Conservation (phyloP, 2,113 vertebrate genomes). For the Noturus placidus region DNA sequence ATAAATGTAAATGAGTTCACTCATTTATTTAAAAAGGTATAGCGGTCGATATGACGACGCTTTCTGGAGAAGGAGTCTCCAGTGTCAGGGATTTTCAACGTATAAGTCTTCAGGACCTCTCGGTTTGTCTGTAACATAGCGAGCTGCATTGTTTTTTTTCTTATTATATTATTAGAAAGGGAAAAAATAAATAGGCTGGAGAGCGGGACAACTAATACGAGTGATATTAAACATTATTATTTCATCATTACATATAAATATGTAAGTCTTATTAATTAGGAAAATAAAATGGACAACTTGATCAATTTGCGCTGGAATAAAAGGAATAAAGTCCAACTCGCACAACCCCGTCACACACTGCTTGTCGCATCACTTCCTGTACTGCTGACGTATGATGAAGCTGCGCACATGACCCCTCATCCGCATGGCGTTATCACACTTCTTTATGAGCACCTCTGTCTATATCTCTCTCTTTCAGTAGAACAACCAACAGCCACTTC, state of each 20-base stretch:
- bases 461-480: not conserved
- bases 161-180: not conserved
- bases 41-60: not conserved
- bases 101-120: not conserved
- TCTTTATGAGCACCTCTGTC: not conserved
- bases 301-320: not conserved
- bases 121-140: not conserved
- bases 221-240: not conserved
- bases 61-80: not conserved
- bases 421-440: not conserved
- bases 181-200: not conserved
- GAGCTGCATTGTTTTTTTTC: not conserved
- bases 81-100: not conserved
- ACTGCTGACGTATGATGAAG: not conserved
- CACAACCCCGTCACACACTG: not conserved
- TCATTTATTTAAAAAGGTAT: not conserved
- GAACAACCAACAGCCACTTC: constrained; percentile 43
- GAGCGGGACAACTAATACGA: not conserved
- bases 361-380: not conserved
- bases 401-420: not conserved
- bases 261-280: not conserved
- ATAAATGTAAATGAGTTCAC: too few relatives aligned
- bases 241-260: not conserved
- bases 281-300: not conserved
- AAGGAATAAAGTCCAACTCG: not conserved